A percentile compares a stretch with the other conserved stretches of the same genome.
Conservation (phyloP, 2,888 invertebrate genomes). For the Eupithecia inturbata region DNA sequence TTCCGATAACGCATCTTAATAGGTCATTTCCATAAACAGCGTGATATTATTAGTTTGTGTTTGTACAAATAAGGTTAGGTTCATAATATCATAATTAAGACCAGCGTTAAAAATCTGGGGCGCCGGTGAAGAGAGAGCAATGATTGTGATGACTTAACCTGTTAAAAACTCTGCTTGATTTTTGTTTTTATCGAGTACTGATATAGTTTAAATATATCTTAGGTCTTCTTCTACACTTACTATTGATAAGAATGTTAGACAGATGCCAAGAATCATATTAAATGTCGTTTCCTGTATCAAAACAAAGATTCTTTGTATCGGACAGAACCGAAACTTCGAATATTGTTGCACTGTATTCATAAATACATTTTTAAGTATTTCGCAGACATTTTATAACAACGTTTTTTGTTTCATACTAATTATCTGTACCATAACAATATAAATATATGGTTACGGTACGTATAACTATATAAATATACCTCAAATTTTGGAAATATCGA, state of each 20-base stretch:
- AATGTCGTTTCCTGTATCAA: background rate
- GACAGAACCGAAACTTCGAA: background rate
- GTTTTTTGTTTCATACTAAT: background rate
- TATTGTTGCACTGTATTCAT: background rate
- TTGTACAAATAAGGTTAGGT: conserved; percentile 28
- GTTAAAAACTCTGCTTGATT: background rate
- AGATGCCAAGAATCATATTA: background rate
- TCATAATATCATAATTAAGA: conserved; percentile 37
- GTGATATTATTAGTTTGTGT: conserved; percentile 30
- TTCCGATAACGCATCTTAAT: conserved; percentile 61
- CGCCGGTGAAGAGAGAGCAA: background rate
- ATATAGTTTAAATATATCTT: background rate
- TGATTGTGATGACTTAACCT: background rate
- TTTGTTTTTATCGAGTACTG: background rate
- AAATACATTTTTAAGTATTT: background rate
- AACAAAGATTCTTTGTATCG: background rate
- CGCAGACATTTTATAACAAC: background rate
- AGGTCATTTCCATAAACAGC: conserved; percentile 53
- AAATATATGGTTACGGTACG: too few species aligned
- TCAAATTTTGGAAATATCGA: background rate
- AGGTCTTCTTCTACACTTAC: too few species aligned
- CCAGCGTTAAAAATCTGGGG: background rate
- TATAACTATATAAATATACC: background rate
- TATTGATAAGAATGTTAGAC: background rate
- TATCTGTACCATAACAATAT: too few species aligned